Evolutionary conservation across 2,113 vertebrate genomes (phyloP), one percentile per base, ranked within the genome.

Genomic region (Erythrolamprus reginae): DNA sequence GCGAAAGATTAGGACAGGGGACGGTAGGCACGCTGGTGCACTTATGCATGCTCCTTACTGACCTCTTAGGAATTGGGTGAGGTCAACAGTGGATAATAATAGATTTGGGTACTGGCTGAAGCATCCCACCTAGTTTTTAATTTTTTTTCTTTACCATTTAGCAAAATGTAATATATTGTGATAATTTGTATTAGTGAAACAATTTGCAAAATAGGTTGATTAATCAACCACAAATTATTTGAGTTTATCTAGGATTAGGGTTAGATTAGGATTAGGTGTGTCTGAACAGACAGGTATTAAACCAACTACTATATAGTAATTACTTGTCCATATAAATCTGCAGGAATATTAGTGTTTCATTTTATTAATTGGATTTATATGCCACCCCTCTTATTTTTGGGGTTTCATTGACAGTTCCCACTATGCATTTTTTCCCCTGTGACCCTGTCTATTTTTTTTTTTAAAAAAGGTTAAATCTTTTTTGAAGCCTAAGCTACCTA

Each of bases 401-500:
- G 56, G 86, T 42, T 38, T 87, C 17, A 33, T 48, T 70, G 23
- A 50, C 5, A 87, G 58, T 45, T 23, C 19, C 10, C 42, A 89
- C 4, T 8, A 70, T n/a, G 8, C 33, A 28, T 10, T 8, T 84
- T 33, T 56, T 38, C 0, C 13, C 55, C 4, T 42, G 56, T n/a
- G 21, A 61, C 4, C n/a, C 24, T 89, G 82, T n/a, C 77, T 45
- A 47, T 5, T n/a, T n/a, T n/a, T n/a, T n/a, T n/a, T n/a, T n/a
- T 86, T 24, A 47, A 90, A 90, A 51, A 77, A 38, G 6, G 6
- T 38, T 19, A 6, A 47, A 51, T n/a, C 17, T 77, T 38, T 6
- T 77, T 51, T 82, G 45, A 56, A 24, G 2, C 15, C 28, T 58
- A 0, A 0, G n/a, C 6, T 0, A 86, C 24, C 65, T 77, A 77